A percentile compares a stretch with the other conserved stretches of the same genome.
These are phyloP conservation scores for Pardalotus punctatus DNA, from an alignment of 2,113 vertebrate genomes.

Conservation along the genomic window DNA sequence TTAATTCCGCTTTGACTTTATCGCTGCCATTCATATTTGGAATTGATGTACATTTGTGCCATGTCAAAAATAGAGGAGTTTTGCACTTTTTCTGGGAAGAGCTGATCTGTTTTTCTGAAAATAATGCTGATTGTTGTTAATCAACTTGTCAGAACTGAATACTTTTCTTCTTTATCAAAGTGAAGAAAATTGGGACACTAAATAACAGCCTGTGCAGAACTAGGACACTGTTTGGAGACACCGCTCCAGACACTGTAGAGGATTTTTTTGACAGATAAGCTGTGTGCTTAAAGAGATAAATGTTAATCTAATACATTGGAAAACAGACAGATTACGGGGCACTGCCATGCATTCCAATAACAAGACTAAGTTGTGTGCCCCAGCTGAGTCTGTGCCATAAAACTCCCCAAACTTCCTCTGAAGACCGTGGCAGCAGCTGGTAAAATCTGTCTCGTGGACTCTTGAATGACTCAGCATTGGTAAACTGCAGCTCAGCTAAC, in stretches of 20 bases:
- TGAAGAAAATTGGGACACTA: constrained; percentile 46
- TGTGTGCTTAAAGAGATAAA: constrained; percentile 69
- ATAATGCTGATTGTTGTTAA: constrained; percentile 62
- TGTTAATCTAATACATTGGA: constrained; percentile 67
- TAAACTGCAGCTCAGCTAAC: background rate
- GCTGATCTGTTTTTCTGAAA: constrained; percentile 49
- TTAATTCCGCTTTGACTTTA: constrained; percentile 10
- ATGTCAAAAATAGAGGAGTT: constrained; percentile 20
- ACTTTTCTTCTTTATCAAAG: constrained; percentile 56
- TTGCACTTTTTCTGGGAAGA: constrained; percentile 11
- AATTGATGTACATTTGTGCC: background rate
- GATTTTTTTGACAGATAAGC: constrained; percentile 70
- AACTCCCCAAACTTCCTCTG: background rate
- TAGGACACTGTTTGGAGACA: constrained; percentile 52
- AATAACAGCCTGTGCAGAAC: constrained; percentile 25
- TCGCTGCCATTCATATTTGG: background rate
- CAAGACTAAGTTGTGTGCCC: background rate
- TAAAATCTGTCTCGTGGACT: background rate
- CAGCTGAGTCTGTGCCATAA: background rate
- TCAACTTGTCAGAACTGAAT: constrained; percentile 50
- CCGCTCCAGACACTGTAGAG: constrained; percentile 46
- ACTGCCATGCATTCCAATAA: constrained; percentile 34
- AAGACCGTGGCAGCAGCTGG: background rate
- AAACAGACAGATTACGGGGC: constrained; percentile 55
- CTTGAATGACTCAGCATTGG: background rate